Evolutionary conservation across 2,113 vertebrate genomes (phyloP).

Genomic region (Laterallus jamaicensis): DNA sequence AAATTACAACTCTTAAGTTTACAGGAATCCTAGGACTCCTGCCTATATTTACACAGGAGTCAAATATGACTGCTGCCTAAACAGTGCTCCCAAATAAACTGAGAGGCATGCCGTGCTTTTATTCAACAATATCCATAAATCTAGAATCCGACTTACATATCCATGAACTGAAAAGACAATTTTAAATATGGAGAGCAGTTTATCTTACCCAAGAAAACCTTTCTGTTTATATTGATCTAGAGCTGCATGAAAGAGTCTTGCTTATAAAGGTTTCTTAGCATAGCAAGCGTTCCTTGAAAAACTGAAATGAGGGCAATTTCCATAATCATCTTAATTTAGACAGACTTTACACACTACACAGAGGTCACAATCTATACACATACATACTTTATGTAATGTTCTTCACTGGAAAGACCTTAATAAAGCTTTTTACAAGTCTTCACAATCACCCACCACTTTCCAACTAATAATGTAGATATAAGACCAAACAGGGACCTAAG

Average conservation of each 20-base stretch:
- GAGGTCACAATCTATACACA: background rate
- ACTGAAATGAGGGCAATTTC: background rate
- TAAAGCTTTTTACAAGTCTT: background rate
- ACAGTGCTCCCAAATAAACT: background rate
- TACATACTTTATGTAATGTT: background rate
- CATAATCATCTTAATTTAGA: background rate
- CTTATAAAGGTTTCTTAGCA: background rate
- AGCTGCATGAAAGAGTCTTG: background rate
- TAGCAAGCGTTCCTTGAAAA: background rate
- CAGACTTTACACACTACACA: background rate
- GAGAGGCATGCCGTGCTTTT: background rate
- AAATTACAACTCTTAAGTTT: background rate
- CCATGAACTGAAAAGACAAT: background rate
- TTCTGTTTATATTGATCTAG: background rate
- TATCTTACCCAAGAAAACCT: background rate
- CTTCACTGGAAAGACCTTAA: background rate
- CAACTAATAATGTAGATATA: background rate
- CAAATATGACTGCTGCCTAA: background rate
- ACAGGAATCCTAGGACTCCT: background rate
- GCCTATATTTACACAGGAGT: background rate
- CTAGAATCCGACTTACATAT: background rate
- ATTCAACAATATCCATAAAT: background rate
- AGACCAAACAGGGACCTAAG: background rate
- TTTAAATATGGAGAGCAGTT: background rate
- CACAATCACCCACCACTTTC: background rate